Percentiles rank a stretch among this genome's conserved stretches.
Evolutionary conservation across 2,888 invertebrate species (phyloP).

Genomic region (Tachystola acroxantha): DNA sequence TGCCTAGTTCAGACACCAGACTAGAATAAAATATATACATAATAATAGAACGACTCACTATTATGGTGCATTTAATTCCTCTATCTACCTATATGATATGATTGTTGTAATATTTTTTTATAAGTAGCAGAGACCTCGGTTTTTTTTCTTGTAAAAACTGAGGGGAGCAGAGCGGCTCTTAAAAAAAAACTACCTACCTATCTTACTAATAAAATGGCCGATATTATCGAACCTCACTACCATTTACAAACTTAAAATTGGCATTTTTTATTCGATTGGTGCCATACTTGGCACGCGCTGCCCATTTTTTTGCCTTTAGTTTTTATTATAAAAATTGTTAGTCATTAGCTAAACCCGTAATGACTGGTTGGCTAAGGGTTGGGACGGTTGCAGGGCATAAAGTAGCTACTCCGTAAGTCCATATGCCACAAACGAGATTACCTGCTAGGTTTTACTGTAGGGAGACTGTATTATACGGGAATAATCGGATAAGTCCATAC

Average conservation of each 20-base stretch:
- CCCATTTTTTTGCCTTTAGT: conserved; percentile 10
- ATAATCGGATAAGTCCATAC: no score
- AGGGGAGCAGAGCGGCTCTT: not conserved
- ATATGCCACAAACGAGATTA: conserved; percentile 38
- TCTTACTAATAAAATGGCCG: conserved; percentile 11
- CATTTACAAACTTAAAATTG: conserved; percentile 6
- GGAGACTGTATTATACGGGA: conserved; percentile 16
- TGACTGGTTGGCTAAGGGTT: conserved; percentile 26
- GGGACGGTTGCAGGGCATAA: conserved; percentile 25
- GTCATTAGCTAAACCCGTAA: conserved; percentile 23
- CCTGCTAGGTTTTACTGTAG: conserved; percentile 23
- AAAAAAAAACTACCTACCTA: no score
- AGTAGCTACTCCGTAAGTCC: conserved; percentile 42
- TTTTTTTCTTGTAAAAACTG: not conserved
- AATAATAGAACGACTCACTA: no score
- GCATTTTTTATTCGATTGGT: conserved; percentile 5
- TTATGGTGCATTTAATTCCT: no score
- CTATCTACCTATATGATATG: no score
- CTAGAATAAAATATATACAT: no score
- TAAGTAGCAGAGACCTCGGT: no score
- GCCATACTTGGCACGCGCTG: conserved; percentile 13
- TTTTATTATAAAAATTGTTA: conserved; percentile 20
- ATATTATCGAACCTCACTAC: conserved; percentile 11
- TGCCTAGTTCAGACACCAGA: no score
- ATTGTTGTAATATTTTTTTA: no score